A percentile compares a stretch with the other conserved stretches of the same genome.
phyloP scores from a whole-genome alignment of 2,113 vertebrate species.

The Sclerurus mexicanus region DNA sequence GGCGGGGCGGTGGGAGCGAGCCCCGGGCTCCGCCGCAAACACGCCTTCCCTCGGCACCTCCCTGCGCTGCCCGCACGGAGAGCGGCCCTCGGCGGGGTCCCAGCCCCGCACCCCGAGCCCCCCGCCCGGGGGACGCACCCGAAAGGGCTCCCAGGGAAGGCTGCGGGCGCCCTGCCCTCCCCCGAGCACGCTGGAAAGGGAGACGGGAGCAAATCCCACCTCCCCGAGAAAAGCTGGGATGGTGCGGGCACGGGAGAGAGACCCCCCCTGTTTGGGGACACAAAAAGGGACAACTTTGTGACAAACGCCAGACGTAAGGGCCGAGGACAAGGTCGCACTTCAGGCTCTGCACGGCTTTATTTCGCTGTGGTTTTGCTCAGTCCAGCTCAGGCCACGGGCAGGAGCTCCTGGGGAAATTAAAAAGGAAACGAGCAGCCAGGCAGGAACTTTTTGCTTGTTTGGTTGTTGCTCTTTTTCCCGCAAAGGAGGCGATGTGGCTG shows the following conservation, averaged over 20 bases:
- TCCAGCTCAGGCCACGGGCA: fast-evolving
- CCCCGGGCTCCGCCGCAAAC: neutral
- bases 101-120: neutral
- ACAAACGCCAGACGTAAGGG: neutral
- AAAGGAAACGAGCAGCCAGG: fast-evolving
- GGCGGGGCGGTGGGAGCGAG: neutral
- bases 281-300: fast-evolving
- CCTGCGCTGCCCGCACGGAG: neutral
- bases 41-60: neutral
- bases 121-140: neutral
- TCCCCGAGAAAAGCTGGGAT: neutral
- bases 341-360: neutral
- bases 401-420: neutral
- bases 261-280: fast-evolving
- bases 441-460: neutral
- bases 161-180: neutral
- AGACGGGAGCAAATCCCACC: neutral
- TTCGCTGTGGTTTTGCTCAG: fast-evolving
- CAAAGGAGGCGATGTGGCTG: fast-evolving
- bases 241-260: neutral
- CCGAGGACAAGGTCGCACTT: fast-evolving
- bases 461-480: fast-evolving
- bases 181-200: fast-evolving
- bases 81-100: neutral
- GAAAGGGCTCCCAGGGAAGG: fast-evolving